Evolutionary conservation across 2,888 invertebrate genomes (phyloP).

Genomic region (Caenorhabditis imperialis): DNA sequence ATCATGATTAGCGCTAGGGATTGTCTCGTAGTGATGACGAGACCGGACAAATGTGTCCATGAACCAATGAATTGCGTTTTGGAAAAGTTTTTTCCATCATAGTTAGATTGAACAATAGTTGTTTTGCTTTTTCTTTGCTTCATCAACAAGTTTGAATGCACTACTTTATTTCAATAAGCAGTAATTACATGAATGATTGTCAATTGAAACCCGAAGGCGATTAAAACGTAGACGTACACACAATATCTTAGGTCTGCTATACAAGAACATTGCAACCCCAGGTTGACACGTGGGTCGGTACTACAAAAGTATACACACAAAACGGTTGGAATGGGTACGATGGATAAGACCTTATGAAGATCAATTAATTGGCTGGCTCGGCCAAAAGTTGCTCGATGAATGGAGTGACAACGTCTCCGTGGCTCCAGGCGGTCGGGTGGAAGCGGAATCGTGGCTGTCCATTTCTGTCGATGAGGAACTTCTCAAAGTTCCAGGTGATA

Average conservation of each 20-base stretch:
- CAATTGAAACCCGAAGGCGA: constrained; percentile 35
- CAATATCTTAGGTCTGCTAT: constrained; percentile 44
- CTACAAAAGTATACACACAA: constrained; percentile 50
- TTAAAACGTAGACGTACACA: constrained; percentile 38
- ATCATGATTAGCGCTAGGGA: too few species aligned
- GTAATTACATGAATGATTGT: constrained; percentile 33
- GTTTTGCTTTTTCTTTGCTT: too few species aligned
- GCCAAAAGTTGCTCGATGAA: constrained; percentile 71
- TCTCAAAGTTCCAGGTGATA: constrained; percentile 78
- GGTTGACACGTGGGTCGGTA: constrained; percentile 46
- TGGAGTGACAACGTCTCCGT: constrained; percentile 75
- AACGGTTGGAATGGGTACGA: constrained; percentile 25
- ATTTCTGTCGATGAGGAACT: constrained; percentile 76
- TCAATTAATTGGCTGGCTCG: constrained; percentile 55
- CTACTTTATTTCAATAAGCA: constrained; percentile 27
- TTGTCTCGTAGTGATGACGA: too few species aligned
- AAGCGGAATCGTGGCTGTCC: constrained; percentile 78
- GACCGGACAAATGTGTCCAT: too few species aligned
- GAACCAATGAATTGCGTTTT: too few species aligned
- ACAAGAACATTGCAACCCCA: constrained; percentile 48
- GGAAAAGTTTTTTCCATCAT: too few species aligned
- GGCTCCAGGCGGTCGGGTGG: constrained; percentile 78
- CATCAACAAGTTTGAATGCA: constrained; percentile 12
- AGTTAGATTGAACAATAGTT: too few species aligned
- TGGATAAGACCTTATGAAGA: not conserved